Evolutionary conservation across 2,797 vertebrate species (phyloP), one percentile per base, ranked within the genome.

Genomic region (Gymnodraco acuticeps): DNA sequence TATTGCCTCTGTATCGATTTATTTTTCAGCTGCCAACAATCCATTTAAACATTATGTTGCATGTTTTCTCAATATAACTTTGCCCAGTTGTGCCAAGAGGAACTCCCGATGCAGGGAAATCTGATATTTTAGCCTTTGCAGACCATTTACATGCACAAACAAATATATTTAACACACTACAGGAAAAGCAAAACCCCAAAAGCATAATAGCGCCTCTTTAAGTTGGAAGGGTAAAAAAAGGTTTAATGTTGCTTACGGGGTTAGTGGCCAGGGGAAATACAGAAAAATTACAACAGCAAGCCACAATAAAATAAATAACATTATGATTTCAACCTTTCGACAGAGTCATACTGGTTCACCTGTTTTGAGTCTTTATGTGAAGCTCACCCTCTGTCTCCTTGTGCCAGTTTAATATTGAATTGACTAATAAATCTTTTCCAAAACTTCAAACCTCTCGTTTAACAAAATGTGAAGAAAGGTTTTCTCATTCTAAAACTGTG

Each of bases 1-100:
- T 80, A 62, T 70, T 4, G 0, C 63, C 31, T 66, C 41, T 4
- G 20, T 77, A 83, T 82, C 2, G 60, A 73, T 84, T 87, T 67
- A 31, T 63, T 56, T 45, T 63, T 63, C 17, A 19, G n/a, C 52
- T 78, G 68, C 64, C 67, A 68, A 46, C 7, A 66, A 38, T 27
- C 62, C 61, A 62, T 16, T 51, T 59, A 1, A 50, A 41, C 47
- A 66, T 68, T 61, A 52, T 51, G 60, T 51, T 33, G 41, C 62
- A 60, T 51, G 50, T 56, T 55, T 58, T 72, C 17, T 75, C 31
- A 69, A 41, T 65, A 61, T 52, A 16, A 74, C 48, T 78, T 67
- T 48, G 64, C 69, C 33, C 7, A 38, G 33, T 54, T 54, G 33
- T 38, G 33, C 6, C 33, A 38, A 27, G 27, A 27, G 27, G 27